Evolutionary conservation across 2,113 vertebrate species (phyloP), one percentile per base, ranked within the genome.

Genomic region (Oceanites oceanicus): DNA sequence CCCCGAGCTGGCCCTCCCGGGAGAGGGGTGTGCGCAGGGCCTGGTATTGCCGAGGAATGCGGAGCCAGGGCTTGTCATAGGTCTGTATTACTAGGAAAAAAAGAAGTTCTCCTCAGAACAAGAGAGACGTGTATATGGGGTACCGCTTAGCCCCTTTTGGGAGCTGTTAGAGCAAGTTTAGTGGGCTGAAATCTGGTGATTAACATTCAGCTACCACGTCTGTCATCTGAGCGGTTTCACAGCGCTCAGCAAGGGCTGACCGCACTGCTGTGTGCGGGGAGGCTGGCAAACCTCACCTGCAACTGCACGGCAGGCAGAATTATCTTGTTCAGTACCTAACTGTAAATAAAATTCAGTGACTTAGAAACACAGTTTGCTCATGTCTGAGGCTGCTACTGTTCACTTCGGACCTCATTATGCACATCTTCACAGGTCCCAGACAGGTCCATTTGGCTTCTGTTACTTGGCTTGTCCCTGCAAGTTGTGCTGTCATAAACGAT

Each of bases 201-300:
- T 55, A 53, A 8, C 74, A 66, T 71, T 36, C 36, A 2, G 27
- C 20, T 78, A 68, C 45, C 30, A 53, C 1, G 1, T 62, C 59
- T 44, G 40, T 62, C 61, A 22, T 10, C 42, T 23, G 29, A 66
- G 50, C 3, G 5, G 23, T 26, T 61, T 26, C 59, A 36, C n/a
- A 38, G 59, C 26, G n/a, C 59, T 38, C 59, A 38, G 59, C 15
- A 22, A 44, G 5, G 34, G 36, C 44, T 84, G 65, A 53, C 52
- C 0, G 0, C 47, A 25, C 61, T 32, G 11, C 36, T 53, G 9
- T 58, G 44, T 30, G 13, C 0, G 0, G 10, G 22, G 25, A 23
- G 22, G 20, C 29, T 81, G 49, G 27, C n/a, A 88, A 78, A 66
- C 71, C 77, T 53, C 88, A 82, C 38, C 29, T 82, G 74, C 26